These are phyloP conservation scores for Heliangelus exortis DNA, from an alignment of 2,797 vertebrate genomes.

Conservation along the genomic window DNA sequence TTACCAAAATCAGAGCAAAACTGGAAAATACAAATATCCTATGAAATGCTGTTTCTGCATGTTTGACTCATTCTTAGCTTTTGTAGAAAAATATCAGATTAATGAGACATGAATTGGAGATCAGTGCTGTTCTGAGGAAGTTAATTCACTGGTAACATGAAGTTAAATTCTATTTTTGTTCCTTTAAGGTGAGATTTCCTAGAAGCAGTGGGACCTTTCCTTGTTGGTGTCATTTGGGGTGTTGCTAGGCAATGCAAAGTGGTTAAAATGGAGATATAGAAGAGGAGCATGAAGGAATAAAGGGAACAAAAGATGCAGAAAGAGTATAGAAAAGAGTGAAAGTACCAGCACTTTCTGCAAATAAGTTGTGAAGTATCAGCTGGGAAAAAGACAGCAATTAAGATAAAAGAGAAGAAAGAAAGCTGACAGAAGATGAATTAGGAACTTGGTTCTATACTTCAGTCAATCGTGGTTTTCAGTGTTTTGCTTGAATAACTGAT, in stretches of 20 bases:
- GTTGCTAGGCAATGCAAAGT: constrained; percentile 60
- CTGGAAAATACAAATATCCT: neutral
- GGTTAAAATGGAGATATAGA: neutral
- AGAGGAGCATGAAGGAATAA: neutral
- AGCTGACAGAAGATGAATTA: neutral
- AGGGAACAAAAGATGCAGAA: neutral
- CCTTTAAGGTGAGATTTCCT: neutral
- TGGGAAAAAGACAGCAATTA: neutral
- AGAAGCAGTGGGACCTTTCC: neutral
- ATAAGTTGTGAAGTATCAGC: neutral
- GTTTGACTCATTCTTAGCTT: neutral
- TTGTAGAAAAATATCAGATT: neutral
- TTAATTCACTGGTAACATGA: neutral
- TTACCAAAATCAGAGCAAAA: neutral
- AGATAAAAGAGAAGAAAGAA: neutral
- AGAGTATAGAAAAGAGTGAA: neutral
- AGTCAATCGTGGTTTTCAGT: neutral
- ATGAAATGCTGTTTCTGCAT: neutral
- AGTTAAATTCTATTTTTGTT: constrained; percentile 5
- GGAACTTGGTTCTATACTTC: neutral
- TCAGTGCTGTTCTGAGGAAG: neutral
- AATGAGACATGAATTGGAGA: neutral
- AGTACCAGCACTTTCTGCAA: neutral
- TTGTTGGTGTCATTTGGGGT: constrained; percentile 2
- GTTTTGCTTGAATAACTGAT: neutral